Conservation (phyloP, 2,113 vertebrate genomes). For the Mesitornis unicolor region DNA sequence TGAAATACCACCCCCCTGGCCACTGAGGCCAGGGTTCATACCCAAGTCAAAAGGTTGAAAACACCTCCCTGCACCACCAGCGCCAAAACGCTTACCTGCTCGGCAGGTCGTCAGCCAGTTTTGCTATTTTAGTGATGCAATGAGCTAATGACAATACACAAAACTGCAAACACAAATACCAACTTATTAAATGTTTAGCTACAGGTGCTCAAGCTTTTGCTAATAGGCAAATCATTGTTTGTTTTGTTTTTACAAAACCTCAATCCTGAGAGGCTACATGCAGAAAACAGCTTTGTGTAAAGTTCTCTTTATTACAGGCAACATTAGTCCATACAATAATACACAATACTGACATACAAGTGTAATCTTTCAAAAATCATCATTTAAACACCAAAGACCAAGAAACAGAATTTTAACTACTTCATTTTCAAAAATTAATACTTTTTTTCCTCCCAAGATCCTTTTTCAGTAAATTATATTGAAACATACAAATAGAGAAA, state of each 20-base stretch:
- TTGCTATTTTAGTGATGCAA: neutral
- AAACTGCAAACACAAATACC: neutral
- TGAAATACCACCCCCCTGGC: neutral
- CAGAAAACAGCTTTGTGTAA: constrained; percentile 69
- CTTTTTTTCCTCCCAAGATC: constrained; percentile 70
- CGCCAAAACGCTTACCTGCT: neutral
- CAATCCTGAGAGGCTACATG: constrained; percentile 37
- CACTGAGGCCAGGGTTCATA: neutral
- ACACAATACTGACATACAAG: constrained; percentile 81
- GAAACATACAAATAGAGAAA: constrained; percentile 83
- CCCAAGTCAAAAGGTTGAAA: neutral
- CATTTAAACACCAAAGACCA: constrained; percentile 78
- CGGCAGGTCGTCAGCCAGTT: neutral
- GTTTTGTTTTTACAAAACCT: constrained; percentile 16
- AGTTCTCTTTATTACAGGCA: constrained; percentile 82
- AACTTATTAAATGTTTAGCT: neutral
- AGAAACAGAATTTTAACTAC: constrained; percentile 77
- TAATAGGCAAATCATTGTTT: neutral
- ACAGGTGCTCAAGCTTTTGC: constrained; percentile 30
- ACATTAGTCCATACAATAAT: constrained; percentile 79
- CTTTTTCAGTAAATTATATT: constrained; percentile 74
- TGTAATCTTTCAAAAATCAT: constrained; percentile 78
- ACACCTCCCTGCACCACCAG: neutral
- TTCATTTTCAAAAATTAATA: constrained; percentile 77
- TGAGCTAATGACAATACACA: neutral